These are phyloP conservation scores for Odiellus spinosus DNA, from an alignment of 2,888 invertebrate genomes.

Conservation along the genomic window DNA sequence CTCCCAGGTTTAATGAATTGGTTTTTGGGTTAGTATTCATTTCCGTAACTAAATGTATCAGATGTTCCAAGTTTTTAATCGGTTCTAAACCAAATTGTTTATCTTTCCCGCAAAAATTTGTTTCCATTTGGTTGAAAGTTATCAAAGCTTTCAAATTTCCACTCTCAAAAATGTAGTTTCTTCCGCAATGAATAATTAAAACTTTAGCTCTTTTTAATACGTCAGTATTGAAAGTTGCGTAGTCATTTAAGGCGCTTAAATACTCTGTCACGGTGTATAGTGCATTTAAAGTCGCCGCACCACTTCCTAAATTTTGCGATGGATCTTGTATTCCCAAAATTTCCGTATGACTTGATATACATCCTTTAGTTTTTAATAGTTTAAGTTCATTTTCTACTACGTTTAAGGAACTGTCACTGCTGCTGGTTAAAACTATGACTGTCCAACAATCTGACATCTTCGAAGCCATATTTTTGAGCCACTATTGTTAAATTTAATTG, in stretches of 20 bases:
- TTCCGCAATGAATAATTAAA: no score
- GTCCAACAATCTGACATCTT: no score
- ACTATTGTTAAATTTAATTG: no score
- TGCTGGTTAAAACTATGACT: no score
- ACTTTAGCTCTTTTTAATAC: no score
- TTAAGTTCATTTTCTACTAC: background rate
- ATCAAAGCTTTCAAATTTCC: background rate
- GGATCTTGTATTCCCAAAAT: slow-evolving; percentile 28
- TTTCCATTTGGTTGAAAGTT: background rate
- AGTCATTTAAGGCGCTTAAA: slow-evolving; percentile 31
- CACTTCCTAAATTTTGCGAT: slow-evolving; percentile 33
- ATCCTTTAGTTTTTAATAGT: background rate
- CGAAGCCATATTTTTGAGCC: no score
- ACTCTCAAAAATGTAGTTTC: background rate
- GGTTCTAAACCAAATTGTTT: background rate
- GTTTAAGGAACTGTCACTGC: no score
- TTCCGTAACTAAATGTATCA: no score
- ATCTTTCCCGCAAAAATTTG: no score
- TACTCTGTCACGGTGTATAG: slow-evolving; percentile 34
- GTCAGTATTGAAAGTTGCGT: slow-evolving; percentile 21
- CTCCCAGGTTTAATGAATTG: no score
- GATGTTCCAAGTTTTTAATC: no score
- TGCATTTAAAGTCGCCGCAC: slow-evolving; percentile 38
- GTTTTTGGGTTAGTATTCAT: no score
- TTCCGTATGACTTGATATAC: background rate